Conservation (phyloP, 2,888 invertebrate genomes). For the Lobophora halterata region DNA sequence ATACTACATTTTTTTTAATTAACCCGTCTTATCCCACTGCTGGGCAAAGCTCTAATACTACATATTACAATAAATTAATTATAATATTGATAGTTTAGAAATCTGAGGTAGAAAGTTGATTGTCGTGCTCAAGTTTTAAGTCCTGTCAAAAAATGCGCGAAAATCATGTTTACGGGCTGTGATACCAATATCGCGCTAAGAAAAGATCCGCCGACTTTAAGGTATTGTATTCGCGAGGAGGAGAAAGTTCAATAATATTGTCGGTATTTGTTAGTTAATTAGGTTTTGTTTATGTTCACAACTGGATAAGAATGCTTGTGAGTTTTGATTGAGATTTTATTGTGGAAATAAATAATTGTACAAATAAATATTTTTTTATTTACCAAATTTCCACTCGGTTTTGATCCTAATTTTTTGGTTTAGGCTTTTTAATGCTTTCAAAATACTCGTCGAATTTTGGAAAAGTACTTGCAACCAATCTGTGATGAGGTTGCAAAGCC, state of each 20-base stretch:
- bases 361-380: conserved; percentile 44
- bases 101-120: too few species aligned
- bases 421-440: too few species aligned
- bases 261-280: conserved; percentile 61
- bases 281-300: conserved; percentile 66
- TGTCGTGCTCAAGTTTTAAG: too few species aligned
- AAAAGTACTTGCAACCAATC: too few species aligned
- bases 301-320: conserved; percentile 65
- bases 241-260: conserved; percentile 43
- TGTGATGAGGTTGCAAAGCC: too few species aligned
- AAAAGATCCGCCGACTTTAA: conserved; percentile 38
- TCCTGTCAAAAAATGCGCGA: conserved; percentile 3
- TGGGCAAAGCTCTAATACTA: too few species aligned
- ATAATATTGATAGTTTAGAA: too few species aligned
- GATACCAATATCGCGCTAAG: conserved; percentile 38
- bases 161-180: conserved; percentile 37
- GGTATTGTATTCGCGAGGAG: conserved; percentile 19
- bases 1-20: too few species aligned
- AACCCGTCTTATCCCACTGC: too few species aligned
- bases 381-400: not conserved
- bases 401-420: too few species aligned
- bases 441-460: too few species aligned
- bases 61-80: too few species aligned
- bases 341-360: conserved; percentile 71
- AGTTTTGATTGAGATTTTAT: conserved; percentile 76